Percentiles rank a stretch among this genome's conserved stretches.
These are phyloP conservation scores for Microtus oregoni DNA, from an alignment of 2,113 vertebrate species.

Conservation along the genomic window DNA sequence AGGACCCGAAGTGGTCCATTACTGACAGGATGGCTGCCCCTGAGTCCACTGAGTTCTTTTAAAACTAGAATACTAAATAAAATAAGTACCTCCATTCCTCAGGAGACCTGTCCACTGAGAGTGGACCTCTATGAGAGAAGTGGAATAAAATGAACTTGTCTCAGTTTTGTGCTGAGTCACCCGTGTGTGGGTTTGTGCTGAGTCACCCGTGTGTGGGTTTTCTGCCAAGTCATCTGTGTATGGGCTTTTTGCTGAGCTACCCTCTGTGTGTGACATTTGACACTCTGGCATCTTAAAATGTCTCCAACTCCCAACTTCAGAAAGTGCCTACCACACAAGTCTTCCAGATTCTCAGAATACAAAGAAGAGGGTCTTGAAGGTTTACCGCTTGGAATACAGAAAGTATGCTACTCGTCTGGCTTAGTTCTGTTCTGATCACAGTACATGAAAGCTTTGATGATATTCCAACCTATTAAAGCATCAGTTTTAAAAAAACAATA, in stretches of 20 bases:
- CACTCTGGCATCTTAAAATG: not conserved
- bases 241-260: too few relatives aligned
- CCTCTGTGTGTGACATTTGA: accelerated
- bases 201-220: too few relatives aligned
- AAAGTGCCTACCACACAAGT: accelerated
- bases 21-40: accelerated
- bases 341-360: not conserved
- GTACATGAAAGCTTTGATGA: not conserved
- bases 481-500: not conserved
- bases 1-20: too few relatives aligned
- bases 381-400: not conserved
- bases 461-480: not conserved
- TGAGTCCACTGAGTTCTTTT: accelerated
- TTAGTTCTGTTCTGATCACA: not conserved
- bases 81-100: too few relatives aligned
- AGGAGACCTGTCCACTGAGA: not conserved
- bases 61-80: accelerated
- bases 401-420: too few relatives aligned
- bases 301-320: not conserved
- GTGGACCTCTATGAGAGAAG: not conserved
- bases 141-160: accelerated
- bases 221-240: too few relatives aligned
- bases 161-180: accelerated
- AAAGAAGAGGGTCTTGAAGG: not conserved
- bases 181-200: too few relatives aligned